These are phyloP conservation scores for Apogon hyalosoma DNA, from an alignment of 2,797 vertebrate species.

Conservation along the genomic window DNA sequence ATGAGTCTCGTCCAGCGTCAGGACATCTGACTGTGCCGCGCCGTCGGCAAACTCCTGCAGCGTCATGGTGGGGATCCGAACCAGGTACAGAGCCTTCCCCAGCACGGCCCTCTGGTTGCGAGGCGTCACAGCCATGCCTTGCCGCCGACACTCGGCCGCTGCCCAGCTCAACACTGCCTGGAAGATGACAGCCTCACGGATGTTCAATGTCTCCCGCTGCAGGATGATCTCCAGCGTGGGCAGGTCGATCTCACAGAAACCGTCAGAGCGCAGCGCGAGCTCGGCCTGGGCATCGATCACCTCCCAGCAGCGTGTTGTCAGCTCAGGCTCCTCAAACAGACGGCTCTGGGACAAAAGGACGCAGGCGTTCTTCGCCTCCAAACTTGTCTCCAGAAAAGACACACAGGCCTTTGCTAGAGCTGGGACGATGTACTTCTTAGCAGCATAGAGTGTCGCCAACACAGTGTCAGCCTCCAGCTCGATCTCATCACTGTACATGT, in stretches of 20 bases:
- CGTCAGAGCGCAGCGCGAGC: conserved; percentile 92
- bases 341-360: conserved; percentile 97
- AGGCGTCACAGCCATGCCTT: conserved; percentile 76
- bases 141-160: conserved; percentile 91
- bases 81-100: conserved; percentile 91
- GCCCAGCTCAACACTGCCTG: conserved; percentile 94
- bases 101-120: conserved; percentile 89
- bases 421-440: conserved; percentile 98
- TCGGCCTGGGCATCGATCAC: conserved; percentile 98
- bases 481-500: conserved; percentile 98
- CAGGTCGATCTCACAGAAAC: conserved; percentile 95
- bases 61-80: conserved; percentile 96
- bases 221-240: conserved; percentile 94
- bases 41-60: conserved; percentile 96
- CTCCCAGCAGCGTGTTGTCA: conserved; percentile 97
- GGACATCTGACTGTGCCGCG: conserved; percentile 93
- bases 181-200: conserved; percentile 93
- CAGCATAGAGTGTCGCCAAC: conserved; percentile 94
- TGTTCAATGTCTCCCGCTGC: conserved; percentile 92
- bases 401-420: conserved; percentile 95
- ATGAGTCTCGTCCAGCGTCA: conserved; percentile 96
- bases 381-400: conserved; percentile 94
- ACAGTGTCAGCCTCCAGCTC: conserved; percentile 97
- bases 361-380: conserved; percentile 96
- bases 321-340: conserved; percentile 95